These are phyloP conservation scores for Cataglyphis altisquamis DNA, from an alignment of 2,888 invertebrate genomes.

Conservation along the genomic window DNA sequence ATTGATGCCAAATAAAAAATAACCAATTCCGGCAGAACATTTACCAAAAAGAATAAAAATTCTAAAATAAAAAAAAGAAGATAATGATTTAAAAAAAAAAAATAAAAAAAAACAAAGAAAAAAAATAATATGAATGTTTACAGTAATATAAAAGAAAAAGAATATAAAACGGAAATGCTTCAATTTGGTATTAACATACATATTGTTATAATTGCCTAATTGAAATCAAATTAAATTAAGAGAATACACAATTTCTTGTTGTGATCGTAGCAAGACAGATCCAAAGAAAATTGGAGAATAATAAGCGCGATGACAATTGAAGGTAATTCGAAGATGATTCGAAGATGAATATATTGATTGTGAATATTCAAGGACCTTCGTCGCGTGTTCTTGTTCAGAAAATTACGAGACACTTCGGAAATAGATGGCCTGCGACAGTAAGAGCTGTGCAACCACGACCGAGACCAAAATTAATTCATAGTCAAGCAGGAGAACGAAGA, in stretches of 20 bases:
- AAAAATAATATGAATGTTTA: background rate
- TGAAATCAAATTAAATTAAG: background rate
- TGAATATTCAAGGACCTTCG: constrained; percentile 54
- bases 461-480: constrained; percentile 74
- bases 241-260: background rate
- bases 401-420: constrained; percentile 74
- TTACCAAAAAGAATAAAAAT: background rate
- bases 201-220: background rate
- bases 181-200: background rate
- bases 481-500: constrained; percentile 46
- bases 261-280: background rate
- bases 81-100: background rate
- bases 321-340: constrained; percentile 45
- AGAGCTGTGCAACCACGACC: constrained; percentile 45
- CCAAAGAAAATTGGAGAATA: constrained; percentile 10
- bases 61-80: background rate
- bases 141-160: background rate
- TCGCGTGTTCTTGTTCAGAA: constrained; percentile 46
- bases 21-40: background rate
- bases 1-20: background rate
- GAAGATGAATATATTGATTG: constrained; percentile 27
- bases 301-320: constrained; percentile 43
- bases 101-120: background rate
- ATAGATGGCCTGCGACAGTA: constrained; percentile 61
- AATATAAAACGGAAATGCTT: background rate